Evolutionary conservation across 1,140 invertebrate species (phyloP), one percentile per base, ranked within the genome.

Genomic region (Drosophila punjabiensis): DNA sequence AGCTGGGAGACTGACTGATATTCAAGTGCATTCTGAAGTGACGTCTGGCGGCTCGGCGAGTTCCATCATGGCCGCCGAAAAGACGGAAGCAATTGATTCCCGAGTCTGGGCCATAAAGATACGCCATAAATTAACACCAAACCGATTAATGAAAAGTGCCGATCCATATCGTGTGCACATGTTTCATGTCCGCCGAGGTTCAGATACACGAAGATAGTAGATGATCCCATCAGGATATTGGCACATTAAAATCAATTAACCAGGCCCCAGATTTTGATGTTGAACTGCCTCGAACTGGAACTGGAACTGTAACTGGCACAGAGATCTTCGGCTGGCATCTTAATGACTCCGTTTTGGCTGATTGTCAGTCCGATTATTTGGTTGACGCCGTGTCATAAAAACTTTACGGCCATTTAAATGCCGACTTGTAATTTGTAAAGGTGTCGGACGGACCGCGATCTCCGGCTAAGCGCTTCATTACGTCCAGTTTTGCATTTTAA

Each of bases 101-200:
- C 24, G 11, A 50, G 58, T 33, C 24, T 24, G 64, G 37, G 79
- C 41, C 65, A 80, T 77, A 83, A 83, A 88, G 81, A 85, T 89
- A 79, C 41, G 66, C 85, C 47, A 88, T 88, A 88, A 88, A 88
- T 88, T 88, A 88, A 88, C 85, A 88, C 85, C 85, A 89, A 88
- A 88, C 74, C 85, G 85, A 85, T 85, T 88, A 89, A 83, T 88
- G 85, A 88, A 88, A 88, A 88, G 85, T 88, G 78, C 53, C 84
- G 84, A 88, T 88, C 77, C 77, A 52, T 81, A 89, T 89, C 84
- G 68, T 24, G 24, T 33, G 70, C 85, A 89, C 75, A 88, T 89
- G 84, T 83, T 68, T 70, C 56, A 24, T 78, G 41, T 75, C 52
- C 20, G 61, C 20, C 37, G 63, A 58, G 33, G 14, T 9, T 56